phyloP scores from a whole-genome alignment of 2,113 vertebrate species.

The Cricetomys ansorgei region DNA sequence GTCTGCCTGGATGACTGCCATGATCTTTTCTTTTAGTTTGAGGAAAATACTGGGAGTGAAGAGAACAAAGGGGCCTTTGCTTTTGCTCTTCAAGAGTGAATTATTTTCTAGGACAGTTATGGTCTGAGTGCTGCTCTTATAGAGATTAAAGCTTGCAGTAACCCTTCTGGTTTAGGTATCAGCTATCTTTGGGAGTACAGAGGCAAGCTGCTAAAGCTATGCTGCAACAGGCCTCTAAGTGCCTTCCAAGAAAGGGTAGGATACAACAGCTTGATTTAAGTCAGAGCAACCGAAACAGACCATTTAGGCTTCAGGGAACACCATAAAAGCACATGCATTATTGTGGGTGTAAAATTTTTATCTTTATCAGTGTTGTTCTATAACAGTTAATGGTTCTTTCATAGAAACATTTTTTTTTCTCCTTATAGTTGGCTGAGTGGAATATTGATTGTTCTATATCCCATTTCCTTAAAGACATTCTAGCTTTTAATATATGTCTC shows the following conservation, averaged over 20 bases:
- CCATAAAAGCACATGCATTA: slow-evolving; percentile 17
- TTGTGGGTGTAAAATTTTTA: slow-evolving; percentile 40
- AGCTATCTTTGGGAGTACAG: not conserved
- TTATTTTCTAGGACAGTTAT: slow-evolving; percentile 41
- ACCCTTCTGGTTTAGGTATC: not conserved
- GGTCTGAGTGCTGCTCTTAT: not conserved
- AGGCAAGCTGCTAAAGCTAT: not conserved
- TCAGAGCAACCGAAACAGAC: slow-evolving; percentile 21
- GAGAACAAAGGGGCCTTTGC: slow-evolving; percentile 1
- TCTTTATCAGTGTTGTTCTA: slow-evolving; percentile 45
- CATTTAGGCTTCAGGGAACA: not conserved
- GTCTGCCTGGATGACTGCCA: not conserved
- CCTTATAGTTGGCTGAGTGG: slow-evolving; percentile 18
- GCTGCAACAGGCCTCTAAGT: not conserved
- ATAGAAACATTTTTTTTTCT: not conserved
- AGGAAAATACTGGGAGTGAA: slow-evolving; percentile 32
- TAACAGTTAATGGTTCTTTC: slow-evolving; percentile 34
- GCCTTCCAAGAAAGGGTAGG: not conserved
- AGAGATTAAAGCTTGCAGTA: slow-evolving; percentile 42
- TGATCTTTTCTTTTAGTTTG: slow-evolving; percentile 5
- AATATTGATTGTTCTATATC: slow-evolving; percentile 42
- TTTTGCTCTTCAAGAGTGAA: not conserved
- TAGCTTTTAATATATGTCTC: slow-evolving; percentile 31
- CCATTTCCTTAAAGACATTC: slow-evolving; percentile 54
- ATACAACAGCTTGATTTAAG: slow-evolving; percentile 40